Evolutionary conservation across 2,797 vertebrate species (phyloP), one percentile per base, ranked within the genome.

Genomic region (Sarcoramphus papa): DNA sequence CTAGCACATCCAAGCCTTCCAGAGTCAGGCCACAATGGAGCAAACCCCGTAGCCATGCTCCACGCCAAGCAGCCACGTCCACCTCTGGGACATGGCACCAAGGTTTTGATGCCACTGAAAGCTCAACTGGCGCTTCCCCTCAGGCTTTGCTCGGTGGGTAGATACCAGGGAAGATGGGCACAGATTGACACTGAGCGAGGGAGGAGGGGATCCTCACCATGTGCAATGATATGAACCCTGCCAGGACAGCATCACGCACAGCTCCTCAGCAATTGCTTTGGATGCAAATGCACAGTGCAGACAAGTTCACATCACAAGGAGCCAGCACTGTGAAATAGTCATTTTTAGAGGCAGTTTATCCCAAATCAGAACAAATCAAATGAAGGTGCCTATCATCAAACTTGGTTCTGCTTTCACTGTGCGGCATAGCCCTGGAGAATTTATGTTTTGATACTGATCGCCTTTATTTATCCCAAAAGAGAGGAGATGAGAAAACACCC

Each of bases 331-430:
- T 4, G n/a, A 47, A 80, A 35, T 0, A 35, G 43, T 5, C 18
- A 18, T 20, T 88, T 90, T 77, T 35, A 78, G 43, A n/a, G 12
- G 24, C 21, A 45, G 20, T 63, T 86, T n/a, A 40, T 27, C 25
- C 28, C 15, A 60, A 33, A 57, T 11, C 54, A 62, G 76, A 70
- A 30, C 45, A 63, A 87, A 63, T 7, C 17, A 79, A 87, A 53
- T 10, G 17, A 91, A 35, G 28, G 22, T n/a, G 43, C 9, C 23
- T 51, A 8, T 50, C 16, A 6, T 31, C 0, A 0, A 35, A 8
- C 7, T 37, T 0, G 0, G 8, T 25, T 92, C 57, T 82, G 51
- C 22, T 78, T 59, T 79, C 40, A 31, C 12, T 18, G 10, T 0
- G 0, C 53, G 48, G 19, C 63, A 73, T 2, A 73, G 45, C 45